phyloP scores from a whole-genome alignment of 1,140 invertebrate species.

The Stratiolaelaps scimitus region DNA sequence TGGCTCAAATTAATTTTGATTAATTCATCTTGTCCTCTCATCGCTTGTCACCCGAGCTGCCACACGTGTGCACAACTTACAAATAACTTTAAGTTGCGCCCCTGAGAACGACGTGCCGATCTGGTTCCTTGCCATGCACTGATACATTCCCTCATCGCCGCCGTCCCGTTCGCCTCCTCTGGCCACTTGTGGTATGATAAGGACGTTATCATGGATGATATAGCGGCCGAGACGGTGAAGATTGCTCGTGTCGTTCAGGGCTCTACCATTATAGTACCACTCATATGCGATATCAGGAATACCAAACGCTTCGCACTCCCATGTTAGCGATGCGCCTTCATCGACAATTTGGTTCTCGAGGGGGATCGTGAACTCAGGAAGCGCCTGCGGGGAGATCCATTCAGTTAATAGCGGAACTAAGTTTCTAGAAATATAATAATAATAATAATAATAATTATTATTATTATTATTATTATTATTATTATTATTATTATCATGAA shows the following conservation, averaged over 20 bases:
- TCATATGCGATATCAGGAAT: constrained; percentile 83
- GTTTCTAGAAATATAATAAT: too few species aligned
- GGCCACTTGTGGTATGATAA: constrained; percentile 64
- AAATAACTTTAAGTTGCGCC: constrained; percentile 71
- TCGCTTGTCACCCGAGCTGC: too few species aligned
- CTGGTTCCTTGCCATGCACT: constrained; percentile 79
- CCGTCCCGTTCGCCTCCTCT: constrained; percentile 45
- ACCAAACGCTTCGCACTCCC: constrained; percentile 89
- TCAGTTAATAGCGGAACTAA: too few species aligned
- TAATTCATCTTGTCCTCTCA: background rate
- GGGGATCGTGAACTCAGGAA: constrained; percentile 83
- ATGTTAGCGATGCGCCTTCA: constrained; percentile 58
- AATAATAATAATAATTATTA: too few species aligned
- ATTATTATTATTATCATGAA: too few species aligned
- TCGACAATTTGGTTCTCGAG: constrained; percentile 77
- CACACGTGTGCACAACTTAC: constrained; percentile 41
- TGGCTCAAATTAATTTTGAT: background rate
- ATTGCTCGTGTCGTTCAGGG: constrained; percentile 52
- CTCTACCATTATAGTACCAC: constrained; percentile 76
- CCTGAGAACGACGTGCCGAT: constrained; percentile 72
- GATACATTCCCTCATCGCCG: constrained; percentile 82
- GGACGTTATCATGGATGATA: constrained; percentile 62
- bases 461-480: too few species aligned
- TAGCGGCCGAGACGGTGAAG: constrained; percentile 39
- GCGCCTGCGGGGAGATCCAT: constrained; percentile 50